Evolutionary conservation across 2,888 invertebrate genomes (phyloP).

Genomic region (Palloptera scutellata): DNA sequence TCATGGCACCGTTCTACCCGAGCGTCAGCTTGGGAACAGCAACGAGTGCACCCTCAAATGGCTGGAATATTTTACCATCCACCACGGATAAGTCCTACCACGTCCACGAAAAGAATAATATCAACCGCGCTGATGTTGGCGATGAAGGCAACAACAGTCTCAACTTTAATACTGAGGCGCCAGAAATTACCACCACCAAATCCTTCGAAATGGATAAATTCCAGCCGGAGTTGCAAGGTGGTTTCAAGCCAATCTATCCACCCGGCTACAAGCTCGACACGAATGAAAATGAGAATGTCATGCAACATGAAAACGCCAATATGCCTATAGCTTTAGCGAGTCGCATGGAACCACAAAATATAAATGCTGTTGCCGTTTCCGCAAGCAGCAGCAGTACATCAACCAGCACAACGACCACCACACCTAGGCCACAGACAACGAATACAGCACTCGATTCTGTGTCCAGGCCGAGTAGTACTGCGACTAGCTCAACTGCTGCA

Average conservation of each 20-base stretch:
- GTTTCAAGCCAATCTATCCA: slow-evolving; percentile 75
- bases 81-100: slow-evolving; percentile 42
- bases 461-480: slow-evolving; percentile 1
- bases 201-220: slow-evolving; percentile 73
- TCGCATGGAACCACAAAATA: slow-evolving; percentile 39
- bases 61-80: slow-evolving; percentile 70
- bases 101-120: slow-evolving; percentile 58
- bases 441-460: not conserved
- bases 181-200: slow-evolving; percentile 61
- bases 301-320: slow-evolving; percentile 23
- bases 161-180: slow-evolving; percentile 36
- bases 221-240: slow-evolving; percentile 74
- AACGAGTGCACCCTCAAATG: slow-evolving; percentile 66
- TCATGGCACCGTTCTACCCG: slow-evolving; percentile 76
- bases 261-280: slow-evolving; percentile 55
- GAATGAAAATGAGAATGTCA: slow-evolving; percentile 40
- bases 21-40: slow-evolving; percentile 69
- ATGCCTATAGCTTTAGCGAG: slow-evolving; percentile 49
- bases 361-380: slow-evolving; percentile 19
- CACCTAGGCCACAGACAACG: slow-evolving; percentile 11
- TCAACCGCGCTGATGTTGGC: slow-evolving; percentile 58
- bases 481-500: slow-evolving; percentile 25
- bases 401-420: slow-evolving; percentile 27
- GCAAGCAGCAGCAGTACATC: slow-evolving; percentile 20
- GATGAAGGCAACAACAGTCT: slow-evolving; percentile 36